A percentile compares a stretch with the other conserved stretches of the same genome.
phyloP scores from a whole-genome alignment of 1,140 invertebrate species.

The Belonocnema kinseyi region DNA sequence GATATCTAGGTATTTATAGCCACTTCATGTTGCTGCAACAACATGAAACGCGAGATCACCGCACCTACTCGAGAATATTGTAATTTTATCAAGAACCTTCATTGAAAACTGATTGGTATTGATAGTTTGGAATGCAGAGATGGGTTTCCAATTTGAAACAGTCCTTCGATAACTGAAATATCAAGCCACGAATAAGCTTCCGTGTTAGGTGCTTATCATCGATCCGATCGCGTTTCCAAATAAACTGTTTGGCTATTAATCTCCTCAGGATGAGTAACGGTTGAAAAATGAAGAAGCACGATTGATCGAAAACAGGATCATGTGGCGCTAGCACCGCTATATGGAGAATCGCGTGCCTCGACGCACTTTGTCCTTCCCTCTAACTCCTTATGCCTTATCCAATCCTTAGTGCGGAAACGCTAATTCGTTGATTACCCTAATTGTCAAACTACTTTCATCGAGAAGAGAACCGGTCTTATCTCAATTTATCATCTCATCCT shows the following conservation, averaged over 20 bases:
- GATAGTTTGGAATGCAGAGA: background rate
- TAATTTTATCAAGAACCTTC: no score
- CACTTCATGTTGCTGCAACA: no score
- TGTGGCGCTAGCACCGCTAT: constrained; percentile 36
- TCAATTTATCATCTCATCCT: constrained; percentile 1
- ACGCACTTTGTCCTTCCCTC: constrained; percentile 68
- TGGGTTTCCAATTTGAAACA: background rate
- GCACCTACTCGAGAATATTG: no score
- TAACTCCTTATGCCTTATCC: constrained; percentile 67
- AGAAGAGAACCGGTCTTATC: constrained; percentile 48
- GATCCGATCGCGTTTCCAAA: constrained; percentile 28
- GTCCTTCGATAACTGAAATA: background rate
- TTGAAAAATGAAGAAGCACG: constrained; percentile 28
- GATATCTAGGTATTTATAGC: no score
- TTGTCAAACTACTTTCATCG: constrained; percentile 60
- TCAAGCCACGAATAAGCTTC: constrained; percentile 1
- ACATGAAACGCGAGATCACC: no score
- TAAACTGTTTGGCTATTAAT: constrained; percentile 31
- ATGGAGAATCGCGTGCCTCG: constrained; percentile 66
- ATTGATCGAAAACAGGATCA: constrained; percentile 40
- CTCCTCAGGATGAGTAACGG: constrained; percentile 30
- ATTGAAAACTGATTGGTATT: background rate
- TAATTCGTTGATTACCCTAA: constrained; percentile 71
- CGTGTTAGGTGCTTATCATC: constrained; percentile 22
- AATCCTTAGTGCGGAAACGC: constrained; percentile 65